A percentile compares a stretch with the other conserved stretches of the same genome.
Evolutionary conservation across 2,888 invertebrate species (phyloP).

Genomic region (Meliscaeva auricollis): DNA sequence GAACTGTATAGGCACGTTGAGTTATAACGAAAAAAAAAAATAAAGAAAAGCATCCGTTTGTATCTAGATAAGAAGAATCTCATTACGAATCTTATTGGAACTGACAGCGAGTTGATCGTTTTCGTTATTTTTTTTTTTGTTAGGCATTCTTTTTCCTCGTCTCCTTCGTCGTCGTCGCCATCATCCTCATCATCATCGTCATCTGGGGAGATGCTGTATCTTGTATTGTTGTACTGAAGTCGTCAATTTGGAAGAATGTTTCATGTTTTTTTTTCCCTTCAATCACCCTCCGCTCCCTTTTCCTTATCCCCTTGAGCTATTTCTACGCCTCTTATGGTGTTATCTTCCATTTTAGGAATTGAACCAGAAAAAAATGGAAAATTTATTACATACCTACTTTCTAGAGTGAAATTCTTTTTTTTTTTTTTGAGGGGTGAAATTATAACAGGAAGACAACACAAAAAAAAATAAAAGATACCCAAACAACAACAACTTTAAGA

Average conservation of each 20-base stretch:
- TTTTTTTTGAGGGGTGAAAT: conserved; percentile 68
- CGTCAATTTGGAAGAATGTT: conserved; percentile 57
- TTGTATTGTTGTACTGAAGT: conserved; percentile 35
- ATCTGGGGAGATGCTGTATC: conserved; percentile 37
- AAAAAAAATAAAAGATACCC: conserved; percentile 25
- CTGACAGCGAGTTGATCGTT: conserved; percentile 9
- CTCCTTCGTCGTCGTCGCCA: background rate
- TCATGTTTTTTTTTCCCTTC: conserved; percentile 43
- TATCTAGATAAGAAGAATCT: conserved; percentile 74
- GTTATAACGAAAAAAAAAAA: conserved; percentile 17
- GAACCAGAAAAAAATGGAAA: conserved; percentile 63
- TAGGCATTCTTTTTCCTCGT: background rate
- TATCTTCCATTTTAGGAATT: conserved; percentile 75
- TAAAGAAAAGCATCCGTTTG: conserved; percentile 58
- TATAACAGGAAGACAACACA: conserved; percentile 45
- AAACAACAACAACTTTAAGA: conserved; percentile 40
- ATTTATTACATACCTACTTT: conserved; percentile 75
- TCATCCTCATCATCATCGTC: conserved; percentile 12
- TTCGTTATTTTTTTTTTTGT: background rate
- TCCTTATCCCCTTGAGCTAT: conserved; percentile 42
- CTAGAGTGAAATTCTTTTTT: conserved; percentile 62
- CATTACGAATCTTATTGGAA: conserved; percentile 72
- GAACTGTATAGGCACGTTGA: conserved; percentile 38
- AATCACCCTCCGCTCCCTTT: conserved; percentile 35
- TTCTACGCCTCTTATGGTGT: conserved; percentile 58